Evolutionary conservation across 2,888 invertebrate species (phyloP).

Genomic region (Melinopterus prodromus): DNA sequence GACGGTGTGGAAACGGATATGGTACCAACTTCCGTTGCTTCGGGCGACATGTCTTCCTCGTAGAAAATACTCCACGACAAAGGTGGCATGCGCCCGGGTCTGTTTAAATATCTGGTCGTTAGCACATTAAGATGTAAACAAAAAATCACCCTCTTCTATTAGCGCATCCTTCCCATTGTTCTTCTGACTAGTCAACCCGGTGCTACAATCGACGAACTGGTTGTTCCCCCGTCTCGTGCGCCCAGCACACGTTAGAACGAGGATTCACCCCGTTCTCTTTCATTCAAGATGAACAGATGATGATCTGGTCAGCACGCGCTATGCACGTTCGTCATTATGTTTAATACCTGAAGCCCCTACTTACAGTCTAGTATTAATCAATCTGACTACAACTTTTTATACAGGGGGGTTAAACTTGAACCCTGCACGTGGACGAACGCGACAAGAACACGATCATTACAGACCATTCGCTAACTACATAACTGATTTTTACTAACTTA

Average conservation of each 20-base stretch:
- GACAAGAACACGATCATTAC: not conserved
- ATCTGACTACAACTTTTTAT: not conserved
- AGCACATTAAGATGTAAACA: constrained; percentile 4
- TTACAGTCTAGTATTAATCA: constrained; percentile 49
- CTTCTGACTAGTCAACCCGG: constrained; percentile 19
- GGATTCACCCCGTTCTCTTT: constrained; percentile 5
- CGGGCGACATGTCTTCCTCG: constrained; percentile 37
- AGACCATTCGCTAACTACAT: too few species aligned
- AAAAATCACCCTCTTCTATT: constrained; percentile 4
- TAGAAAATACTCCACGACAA: not conserved
- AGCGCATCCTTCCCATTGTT: constrained; percentile 18
- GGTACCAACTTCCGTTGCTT: constrained; percentile 52
- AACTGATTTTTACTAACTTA: too few species aligned
- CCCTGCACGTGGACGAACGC: not conserved
- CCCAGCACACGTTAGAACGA: constrained; percentile 21
- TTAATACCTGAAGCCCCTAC: constrained; percentile 48
- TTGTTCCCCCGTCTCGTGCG: constrained; percentile 17
- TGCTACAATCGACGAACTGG: not conserved
- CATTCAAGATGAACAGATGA: constrained; percentile 54
- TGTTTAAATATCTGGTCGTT: not conserved
- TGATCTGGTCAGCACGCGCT: constrained; percentile 51
- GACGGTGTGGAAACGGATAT: constrained; percentile 54
- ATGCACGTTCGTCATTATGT: constrained; percentile 44
- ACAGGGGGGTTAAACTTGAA: not conserved
- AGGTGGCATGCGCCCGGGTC: not conserved